Evolutionary conservation across 92 coral and sea anemone genomes (phyloP), one percentile per base, ranked within the genome.

Genomic region (Montipora capitata): DNA sequence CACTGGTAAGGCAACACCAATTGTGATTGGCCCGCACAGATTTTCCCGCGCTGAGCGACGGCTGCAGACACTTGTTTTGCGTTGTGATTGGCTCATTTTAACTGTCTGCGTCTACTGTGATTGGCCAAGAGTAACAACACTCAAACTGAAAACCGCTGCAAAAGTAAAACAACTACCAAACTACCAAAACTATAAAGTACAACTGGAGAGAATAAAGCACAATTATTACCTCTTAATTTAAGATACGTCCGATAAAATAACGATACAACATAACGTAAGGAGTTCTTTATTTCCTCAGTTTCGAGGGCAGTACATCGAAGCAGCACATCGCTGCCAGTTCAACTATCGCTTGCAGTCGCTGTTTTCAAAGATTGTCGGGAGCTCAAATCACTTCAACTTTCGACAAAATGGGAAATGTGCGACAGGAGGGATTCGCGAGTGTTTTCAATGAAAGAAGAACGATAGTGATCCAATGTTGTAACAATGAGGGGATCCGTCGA

Each of bases 271-370:
- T 20, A 27, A 40, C 18, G 13, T 82, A 62, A 44, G 69, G 72
- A 82, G 15, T 41, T 57, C 61, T 82, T 82, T 82, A 82, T 82
- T 82, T 82, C 79, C 87, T 71, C 79, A 15, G 87, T 58, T 57
- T 18, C 10, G 59, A 57, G 79, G 87, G 57, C 40, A 11, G 79
- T 82, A 82, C 87, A 82, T 71, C 17, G 58, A 27, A n/a, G 69
- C 20, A 59, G 86, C 66, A 82, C 13, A 38, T 20, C 41, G 40
- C 71, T 82, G 59, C 87, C 16, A 17, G 42, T 39, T 4, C 51
- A n/a, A n/a, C 66, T n/a, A 20, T 18, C 85, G 51, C 49, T 54
- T 12, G 4, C 18, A 48, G 77, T 49, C 44, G 17, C 12, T 54
- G 59, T 0, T 13, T 3, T 54, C 14, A 3, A 54, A 54, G 59